Conservation (phyloP, 2,797 vertebrate genomes). For the Acrossocheilus fasciatus region DNA sequence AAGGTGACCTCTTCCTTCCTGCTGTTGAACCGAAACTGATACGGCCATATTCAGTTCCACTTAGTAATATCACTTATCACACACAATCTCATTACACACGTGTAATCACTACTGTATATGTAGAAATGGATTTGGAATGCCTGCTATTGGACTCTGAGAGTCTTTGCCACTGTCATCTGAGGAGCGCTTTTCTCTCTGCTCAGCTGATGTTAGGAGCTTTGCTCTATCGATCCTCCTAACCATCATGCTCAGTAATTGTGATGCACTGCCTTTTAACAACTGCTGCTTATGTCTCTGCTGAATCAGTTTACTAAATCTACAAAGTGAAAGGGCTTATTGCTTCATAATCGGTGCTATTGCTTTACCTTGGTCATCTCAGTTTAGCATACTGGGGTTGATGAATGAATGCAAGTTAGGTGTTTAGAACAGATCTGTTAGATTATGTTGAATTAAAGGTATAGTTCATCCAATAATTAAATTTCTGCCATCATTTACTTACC, state of each 20-base stretch:
- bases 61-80: conserved; percentile 77
- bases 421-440: not conserved
- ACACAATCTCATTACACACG: conserved; percentile 77
- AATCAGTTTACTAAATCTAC: conserved; percentile 79
- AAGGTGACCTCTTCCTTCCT: conserved; percentile 76
- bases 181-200: conserved; percentile 73
- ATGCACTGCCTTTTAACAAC: conserved; percentile 76
- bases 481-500: not conserved
- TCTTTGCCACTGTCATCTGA: conserved; percentile 76
- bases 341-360: conserved; percentile 71
- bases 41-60: conserved; percentile 75
- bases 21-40: conserved; percentile 70
- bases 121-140: conserved; percentile 82
- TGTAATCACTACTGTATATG: conserved; percentile 83
- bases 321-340: conserved; percentile 74
- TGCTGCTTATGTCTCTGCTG: conserved; percentile 79
- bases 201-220: conserved; percentile 77
- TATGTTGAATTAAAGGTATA: not conserved
- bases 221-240: conserved; percentile 78
- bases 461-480: not conserved
- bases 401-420: conserved; percentile 12
- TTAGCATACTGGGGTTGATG: not conserved
- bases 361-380: conserved; percentile 32
- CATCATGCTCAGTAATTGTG: conserved; percentile 80
- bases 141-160: conserved; percentile 73